Evolutionary conservation across 2,888 invertebrate species (phyloP), one percentile per base, ranked within the genome.

Genomic region (Flexamia atlantica): DNA sequence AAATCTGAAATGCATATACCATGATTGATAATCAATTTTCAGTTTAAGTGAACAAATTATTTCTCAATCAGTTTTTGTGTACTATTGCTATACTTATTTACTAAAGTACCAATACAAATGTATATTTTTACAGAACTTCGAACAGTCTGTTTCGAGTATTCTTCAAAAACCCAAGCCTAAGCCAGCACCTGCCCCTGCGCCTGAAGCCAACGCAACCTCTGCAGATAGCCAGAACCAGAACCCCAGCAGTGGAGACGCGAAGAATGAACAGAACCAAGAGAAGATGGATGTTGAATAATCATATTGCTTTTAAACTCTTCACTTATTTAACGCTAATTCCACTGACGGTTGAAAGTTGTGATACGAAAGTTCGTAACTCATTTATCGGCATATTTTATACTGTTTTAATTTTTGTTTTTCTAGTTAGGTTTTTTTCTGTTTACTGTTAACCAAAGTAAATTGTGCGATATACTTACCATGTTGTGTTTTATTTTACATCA

Each of bases 161-260:
- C 91, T 98, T 86, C 97, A 95, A 90, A 97, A 97, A 90, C 98
- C 98, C 9, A 97, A 97, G 90, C 93, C 93, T 20, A 89, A 89
- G 85, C 89, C 88, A 25, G 93, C 93, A 64, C 91, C 93, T 0
- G 92, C 93, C 68, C 91, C 93, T 0, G 93, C 93, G 72, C 93
- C 93, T 57, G 92, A 92, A 87, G 92, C 92, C 88, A 92, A 89
- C 84, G 87, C 42, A 89, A 89, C 46, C 89, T 89, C 83, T 88
- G 88, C 85, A 88, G 89, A 72, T 89, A 89, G 79, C 84, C 57
- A 57, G 57, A 57, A 57, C 23, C 57, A 57, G 57, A 57, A 57
- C 57, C 30, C 81, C 76, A 57, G 70, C 85, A 10, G 83, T 36
- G 70, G 82, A 60, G 81, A 85, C 84, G 86, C 84, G 74, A 82